Evolutionary conservation across 2,888 invertebrate genomes (phyloP).

Genomic region (Fragum sueziense): DNA sequence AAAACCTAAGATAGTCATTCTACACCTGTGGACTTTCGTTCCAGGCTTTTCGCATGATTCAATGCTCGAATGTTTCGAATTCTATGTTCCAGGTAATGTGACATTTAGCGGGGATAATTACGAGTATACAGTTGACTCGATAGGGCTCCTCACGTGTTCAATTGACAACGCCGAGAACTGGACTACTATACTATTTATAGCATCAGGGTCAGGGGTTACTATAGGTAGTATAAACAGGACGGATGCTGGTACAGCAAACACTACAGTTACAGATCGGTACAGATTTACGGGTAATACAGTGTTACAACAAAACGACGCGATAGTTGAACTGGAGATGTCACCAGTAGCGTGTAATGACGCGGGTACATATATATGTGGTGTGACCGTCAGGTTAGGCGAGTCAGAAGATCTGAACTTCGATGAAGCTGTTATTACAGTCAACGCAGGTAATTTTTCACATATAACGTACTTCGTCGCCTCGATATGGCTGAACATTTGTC

Average conservation of each 20-base stretch:
- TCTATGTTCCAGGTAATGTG: conserved; percentile 4
- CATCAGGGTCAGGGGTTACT: neutral
- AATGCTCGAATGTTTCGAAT: too few species aligned
- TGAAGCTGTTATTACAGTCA: neutral
- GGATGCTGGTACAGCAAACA: neutral
- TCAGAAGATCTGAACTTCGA: neutral
- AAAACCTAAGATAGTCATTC: too few species aligned
- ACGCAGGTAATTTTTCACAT: too few species aligned
- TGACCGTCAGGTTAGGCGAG: neutral
- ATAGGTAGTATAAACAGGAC: neutral
- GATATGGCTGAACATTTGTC: too few species aligned
- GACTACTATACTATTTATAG: neutral
- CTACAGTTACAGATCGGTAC: neutral
- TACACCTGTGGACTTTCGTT: too few species aligned
- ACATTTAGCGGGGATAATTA: neutral
- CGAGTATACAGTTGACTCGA: neutral
- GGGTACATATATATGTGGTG: neutral
- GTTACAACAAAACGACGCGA: neutral
- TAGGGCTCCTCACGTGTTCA: neutral
- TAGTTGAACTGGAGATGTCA: neutral
- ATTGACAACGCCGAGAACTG: conserved; percentile 6
- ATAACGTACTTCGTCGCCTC: too few species aligned
- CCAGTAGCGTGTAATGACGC: neutral
- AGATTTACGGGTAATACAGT: neutral
- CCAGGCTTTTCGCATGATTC: too few species aligned